These are phyloP conservation scores for Eunapius fragilis DNA, from an alignment of 37 sponge, comb jelly and placozoan species.

Conservation along the genomic window DNA sequence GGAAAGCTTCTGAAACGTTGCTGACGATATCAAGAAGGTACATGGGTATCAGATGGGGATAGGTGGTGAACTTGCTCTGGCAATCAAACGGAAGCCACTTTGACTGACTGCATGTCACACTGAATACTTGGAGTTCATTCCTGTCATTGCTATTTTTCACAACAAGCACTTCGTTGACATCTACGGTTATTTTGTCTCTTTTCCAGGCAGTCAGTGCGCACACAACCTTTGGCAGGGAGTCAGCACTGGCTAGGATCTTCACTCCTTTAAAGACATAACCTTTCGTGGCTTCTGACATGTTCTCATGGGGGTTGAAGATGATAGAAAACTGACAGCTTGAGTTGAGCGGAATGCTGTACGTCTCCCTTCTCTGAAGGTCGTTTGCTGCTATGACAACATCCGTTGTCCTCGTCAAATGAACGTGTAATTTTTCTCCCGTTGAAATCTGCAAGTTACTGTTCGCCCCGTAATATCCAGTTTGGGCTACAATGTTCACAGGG, in stretches of 20 bases:
- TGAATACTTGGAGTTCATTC: not conserved
- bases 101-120: not conserved
- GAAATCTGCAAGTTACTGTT: not conserved
- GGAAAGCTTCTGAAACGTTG: not conserved
- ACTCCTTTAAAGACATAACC: slow-evolving; percentile 21
- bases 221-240: not conserved
- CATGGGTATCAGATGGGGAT: not conserved
- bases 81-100: not conserved
- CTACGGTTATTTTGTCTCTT: not conserved
- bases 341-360: slow-evolving; percentile 21
- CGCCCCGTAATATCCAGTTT: not conserved
- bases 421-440: not conserved
- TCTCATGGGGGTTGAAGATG: not conserved
- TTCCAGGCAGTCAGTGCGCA: not conserved
- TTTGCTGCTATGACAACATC: not conserved
- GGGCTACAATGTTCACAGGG: not conserved
- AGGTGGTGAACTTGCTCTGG: not conserved
- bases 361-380: not conserved
- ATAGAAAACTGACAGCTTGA: slow-evolving; percentile 2
- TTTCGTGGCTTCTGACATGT: not conserved
- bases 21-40: not conserved
- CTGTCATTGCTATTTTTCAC: not conserved
- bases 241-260: not conserved
- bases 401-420: not conserved
- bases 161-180: not conserved